Conservation (phyloP, 2,113 vertebrate species). For the Cyprinodon brontotheroides region DNA sequence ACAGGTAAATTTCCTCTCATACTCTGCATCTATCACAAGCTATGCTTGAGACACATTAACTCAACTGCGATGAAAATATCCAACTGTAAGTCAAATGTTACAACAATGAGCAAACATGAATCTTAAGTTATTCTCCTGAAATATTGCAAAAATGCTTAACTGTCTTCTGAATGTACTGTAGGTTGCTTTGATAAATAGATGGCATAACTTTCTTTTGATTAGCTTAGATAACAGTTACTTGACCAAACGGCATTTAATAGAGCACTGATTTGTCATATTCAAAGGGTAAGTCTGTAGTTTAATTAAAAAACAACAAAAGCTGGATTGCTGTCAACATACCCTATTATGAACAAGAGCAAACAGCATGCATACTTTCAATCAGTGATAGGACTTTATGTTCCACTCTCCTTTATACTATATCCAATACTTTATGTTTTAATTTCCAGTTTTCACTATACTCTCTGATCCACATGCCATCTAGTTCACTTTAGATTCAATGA, state of each 20-base stretch:
- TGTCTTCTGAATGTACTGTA: background rate
- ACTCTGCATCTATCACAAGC: background rate
- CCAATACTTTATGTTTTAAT: no score
- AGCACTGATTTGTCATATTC: no score
- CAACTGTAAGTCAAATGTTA: background rate
- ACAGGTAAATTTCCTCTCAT: background rate
- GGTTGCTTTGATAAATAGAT: background rate
- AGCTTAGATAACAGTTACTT: background rate
- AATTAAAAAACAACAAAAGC: no score
- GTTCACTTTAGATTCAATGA: background rate
- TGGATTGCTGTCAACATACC: no score
- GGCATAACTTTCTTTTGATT: background rate
- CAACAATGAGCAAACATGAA: background rate
- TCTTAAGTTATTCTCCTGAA: background rate
- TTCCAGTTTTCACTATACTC: background rate
- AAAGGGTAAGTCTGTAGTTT: no score
- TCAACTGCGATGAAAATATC: background rate
- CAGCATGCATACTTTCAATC: no score
- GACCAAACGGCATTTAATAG: background rate
- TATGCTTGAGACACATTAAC: no score
- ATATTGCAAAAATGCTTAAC: background rate
- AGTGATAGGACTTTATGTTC: background rate
- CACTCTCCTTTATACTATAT: background rate
- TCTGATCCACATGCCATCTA: background rate
- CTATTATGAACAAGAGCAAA: no score